Percentiles rank a stretch among this genome's conserved stretches.
These are phyloP conservation scores for Cryptocheilus praepositus DNA, from an alignment of 2,888 invertebrate genomes.

Conservation along the genomic window DNA sequence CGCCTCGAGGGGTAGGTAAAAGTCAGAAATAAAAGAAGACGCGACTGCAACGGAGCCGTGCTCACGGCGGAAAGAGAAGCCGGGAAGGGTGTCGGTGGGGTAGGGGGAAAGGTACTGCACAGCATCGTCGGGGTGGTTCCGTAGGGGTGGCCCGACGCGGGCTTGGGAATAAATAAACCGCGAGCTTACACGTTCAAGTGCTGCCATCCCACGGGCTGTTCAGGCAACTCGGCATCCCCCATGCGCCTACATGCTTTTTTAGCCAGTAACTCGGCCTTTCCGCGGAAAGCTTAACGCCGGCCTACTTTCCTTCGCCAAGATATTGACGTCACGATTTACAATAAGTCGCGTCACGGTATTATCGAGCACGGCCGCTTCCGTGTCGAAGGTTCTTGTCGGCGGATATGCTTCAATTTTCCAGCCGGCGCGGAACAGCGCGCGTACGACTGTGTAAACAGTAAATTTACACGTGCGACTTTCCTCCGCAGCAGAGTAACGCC, in stretches of 20 bases:
- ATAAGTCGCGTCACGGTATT: too few species aligned
- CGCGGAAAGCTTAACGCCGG: not conserved
- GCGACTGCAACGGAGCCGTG: not conserved
- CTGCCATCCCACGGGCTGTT: constrained; percentile 41
- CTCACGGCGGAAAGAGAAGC: not conserved
- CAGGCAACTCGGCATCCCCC: constrained; percentile 16
- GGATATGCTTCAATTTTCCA: constrained; percentile 4
- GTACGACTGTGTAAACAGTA: too few species aligned
- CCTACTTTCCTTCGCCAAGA: constrained; percentile 1
- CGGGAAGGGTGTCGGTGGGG: not conserved
- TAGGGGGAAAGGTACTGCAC: not conserved
- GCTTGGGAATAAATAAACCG: constrained; percentile 37
- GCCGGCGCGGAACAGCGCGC: too few species aligned
- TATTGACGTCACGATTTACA: not conserved
- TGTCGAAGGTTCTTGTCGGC: constrained; percentile 7
- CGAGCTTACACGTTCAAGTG: constrained; percentile 33
- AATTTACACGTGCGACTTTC: too few species aligned
- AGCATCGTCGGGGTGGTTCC: not conserved
- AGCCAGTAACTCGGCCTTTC: constrained; percentile 5
- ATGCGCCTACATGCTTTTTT: constrained; percentile 24
- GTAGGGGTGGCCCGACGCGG: not conserved
- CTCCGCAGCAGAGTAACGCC: too few species aligned
- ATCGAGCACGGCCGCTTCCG: not conserved
- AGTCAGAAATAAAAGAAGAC: constrained; percentile 35
- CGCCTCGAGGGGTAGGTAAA: constrained; percentile 26